Base-by-base conservation (phyloP, 2,113 vertebrate species). In the Podarcis cretensis region DNA sequence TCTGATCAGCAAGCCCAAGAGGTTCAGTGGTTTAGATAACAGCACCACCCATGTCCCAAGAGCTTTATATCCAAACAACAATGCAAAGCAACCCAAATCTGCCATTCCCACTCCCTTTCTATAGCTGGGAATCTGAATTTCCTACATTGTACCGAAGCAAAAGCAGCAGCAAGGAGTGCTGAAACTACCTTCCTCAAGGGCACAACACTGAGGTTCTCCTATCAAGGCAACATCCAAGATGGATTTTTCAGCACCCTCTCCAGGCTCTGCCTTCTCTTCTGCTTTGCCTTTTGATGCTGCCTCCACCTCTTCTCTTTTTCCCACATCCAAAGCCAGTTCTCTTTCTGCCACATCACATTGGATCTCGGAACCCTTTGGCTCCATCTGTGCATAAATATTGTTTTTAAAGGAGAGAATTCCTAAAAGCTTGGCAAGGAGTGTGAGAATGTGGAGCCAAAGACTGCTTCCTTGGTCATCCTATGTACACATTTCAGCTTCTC, bases 401-500 rank as follows among this genome's bases (percentile, higher is more conserved):
- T 80, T 27, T 80, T 27, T 63, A 63, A 63, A 37, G 74, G 16
- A 35, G 4, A 80, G 85, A 32, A 81, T 69, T 92, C 86, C 68
- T 89, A 86, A 21, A 20, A 82, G 65, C 73, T 91, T 71, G 77
- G 85, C 87, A 86, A 1, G 0, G 80, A 84, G 81, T 54, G 37
- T 73, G 83, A 85, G 79, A 93, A 91, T 76, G n/a, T 87, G 63
- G 18, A 92, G 48, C 65, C 83, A 92, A 6, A 7, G 68, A 40
- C 54, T n/a, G 18, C 79, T 0, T 74, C 35, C 23, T 89, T 82
- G 91, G 89, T 90, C 92, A 91, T 73, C 91, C 82, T 82, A 23
- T 30, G 27, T 59, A 32, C 3, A 23, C 25, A 82, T 68, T 83
- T 86, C 81, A 30, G 40, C 83, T 57, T 63, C 40, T 84, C 92